Conservation (phyloP, 2,113 vertebrate species). For the Ameiurus melas region DNA sequence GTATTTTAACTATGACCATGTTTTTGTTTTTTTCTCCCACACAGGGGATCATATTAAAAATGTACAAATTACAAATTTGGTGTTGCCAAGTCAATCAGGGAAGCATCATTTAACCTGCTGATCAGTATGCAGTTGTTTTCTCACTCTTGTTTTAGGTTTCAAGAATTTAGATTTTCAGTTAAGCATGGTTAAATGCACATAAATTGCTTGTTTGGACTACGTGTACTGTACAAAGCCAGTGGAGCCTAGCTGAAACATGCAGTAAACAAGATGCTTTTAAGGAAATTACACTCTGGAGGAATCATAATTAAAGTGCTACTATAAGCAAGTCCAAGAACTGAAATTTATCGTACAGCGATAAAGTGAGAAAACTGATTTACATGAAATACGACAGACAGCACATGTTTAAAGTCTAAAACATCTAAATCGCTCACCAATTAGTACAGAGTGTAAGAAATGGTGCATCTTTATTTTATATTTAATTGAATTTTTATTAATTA, state of each 20-base stretch:
- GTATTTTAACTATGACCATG: background rate
- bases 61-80: background rate
- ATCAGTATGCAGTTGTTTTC: background rate
- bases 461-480: background rate
- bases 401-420: slow-evolving; percentile 1
- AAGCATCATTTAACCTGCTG: background rate
- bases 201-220: slow-evolving; percentile 25
- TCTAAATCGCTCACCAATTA: background rate
- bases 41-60: background rate
- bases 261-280: slow-evolving; percentile 56
- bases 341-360: slow-evolving; percentile 28
- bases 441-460: background rate
- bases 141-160: background rate
- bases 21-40: background rate
- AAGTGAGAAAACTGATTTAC: background rate
- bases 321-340: slow-evolving; percentile 39
- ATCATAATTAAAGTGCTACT: slow-evolving; percentile 42
- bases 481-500: background rate
- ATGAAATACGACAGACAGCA: slow-evolving; percentile 13
- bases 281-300: slow-evolving; percentile 44
- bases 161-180: background rate
- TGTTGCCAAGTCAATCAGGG: background rate
- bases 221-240: slow-evolving; percentile 15
- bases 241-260: slow-evolving; percentile 24
- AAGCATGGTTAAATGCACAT: slow-evolving; percentile 8